phyloP scores from a whole-genome alignment of 2,888 invertebrate genomes.

The Synergus laeviventris region DNA sequence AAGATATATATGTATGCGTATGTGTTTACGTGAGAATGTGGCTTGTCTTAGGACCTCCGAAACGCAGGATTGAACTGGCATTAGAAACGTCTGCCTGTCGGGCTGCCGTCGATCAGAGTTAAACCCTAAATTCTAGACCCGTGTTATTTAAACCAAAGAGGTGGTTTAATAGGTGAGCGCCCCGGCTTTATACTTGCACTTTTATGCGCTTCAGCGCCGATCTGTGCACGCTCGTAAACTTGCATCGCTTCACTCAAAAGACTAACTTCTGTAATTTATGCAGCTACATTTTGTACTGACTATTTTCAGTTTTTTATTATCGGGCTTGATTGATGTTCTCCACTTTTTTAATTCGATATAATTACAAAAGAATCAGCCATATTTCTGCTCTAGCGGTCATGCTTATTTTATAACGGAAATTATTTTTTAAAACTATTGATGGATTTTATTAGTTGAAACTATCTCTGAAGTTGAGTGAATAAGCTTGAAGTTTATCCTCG shows the following conservation, averaged over 20 bases:
- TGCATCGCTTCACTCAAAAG: conserved; percentile 33
- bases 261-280: conserved; percentile 36
- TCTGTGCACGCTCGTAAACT: conserved; percentile 33
- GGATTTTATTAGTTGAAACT: background rate
- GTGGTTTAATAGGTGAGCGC: conserved; percentile 61
- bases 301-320: conserved; percentile 14
- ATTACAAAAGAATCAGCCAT: too few species aligned
- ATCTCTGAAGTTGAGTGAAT: conserved; percentile 9
- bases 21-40: conserved; percentile 50
- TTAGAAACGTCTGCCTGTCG: conserved; percentile 62
- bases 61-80: conserved; percentile 55
- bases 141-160: conserved; percentile 54
- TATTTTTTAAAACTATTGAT: background rate
- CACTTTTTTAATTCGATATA: background rate
- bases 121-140: conserved; percentile 65
- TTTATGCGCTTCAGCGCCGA: conserved; percentile 46
- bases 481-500: background rate
- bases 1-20: background rate
- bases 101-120: conserved; percentile 65
- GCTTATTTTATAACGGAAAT: background rate
- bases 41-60: conserved; percentile 54
- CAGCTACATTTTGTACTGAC: conserved; percentile 16
- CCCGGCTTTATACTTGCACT: conserved; percentile 44
- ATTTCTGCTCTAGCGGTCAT: too few species aligned
- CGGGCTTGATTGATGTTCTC: conserved; percentile 1